A percentile compares a stretch with the other conserved stretches of the same genome.
These are phyloP conservation scores for Amazona guildingii DNA, from an alignment of 2,113 vertebrate genomes.

Conservation along the genomic window DNA sequence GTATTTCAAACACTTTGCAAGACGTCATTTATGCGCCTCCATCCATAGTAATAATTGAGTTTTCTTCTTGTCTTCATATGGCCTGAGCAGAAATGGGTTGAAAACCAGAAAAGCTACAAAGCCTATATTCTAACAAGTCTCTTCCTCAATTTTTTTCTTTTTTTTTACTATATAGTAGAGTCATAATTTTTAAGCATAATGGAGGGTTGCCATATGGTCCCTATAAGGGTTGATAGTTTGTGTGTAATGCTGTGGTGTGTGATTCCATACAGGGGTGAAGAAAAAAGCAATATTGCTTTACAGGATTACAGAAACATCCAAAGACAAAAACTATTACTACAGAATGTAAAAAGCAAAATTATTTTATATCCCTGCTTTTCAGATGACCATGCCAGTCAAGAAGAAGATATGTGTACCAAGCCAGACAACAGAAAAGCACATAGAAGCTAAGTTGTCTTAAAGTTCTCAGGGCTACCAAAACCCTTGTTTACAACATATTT, in stretches of 20 bases:
- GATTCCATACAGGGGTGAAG: background rate
- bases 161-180: background rate
- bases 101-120: background rate
- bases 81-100: background rate
- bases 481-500: background rate
- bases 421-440: background rate
- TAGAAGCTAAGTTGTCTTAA: background rate
- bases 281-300: background rate
- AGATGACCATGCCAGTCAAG: background rate
- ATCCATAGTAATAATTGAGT: background rate
- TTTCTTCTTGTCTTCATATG: background rate
- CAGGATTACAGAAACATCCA: background rate
- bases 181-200: background rate
- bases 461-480: background rate
- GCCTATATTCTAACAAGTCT: background rate
- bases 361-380: background rate
- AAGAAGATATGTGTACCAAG: background rate
- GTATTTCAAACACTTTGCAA: background rate
- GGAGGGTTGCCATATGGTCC: background rate
- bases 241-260: background rate
- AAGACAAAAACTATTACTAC: background rate
- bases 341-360: background rate
- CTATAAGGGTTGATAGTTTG: background rate
- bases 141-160: background rate
- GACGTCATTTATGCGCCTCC: background rate